Conservation (phyloP, 2,113 vertebrate genomes). For the Centropus unirufus region DNA sequence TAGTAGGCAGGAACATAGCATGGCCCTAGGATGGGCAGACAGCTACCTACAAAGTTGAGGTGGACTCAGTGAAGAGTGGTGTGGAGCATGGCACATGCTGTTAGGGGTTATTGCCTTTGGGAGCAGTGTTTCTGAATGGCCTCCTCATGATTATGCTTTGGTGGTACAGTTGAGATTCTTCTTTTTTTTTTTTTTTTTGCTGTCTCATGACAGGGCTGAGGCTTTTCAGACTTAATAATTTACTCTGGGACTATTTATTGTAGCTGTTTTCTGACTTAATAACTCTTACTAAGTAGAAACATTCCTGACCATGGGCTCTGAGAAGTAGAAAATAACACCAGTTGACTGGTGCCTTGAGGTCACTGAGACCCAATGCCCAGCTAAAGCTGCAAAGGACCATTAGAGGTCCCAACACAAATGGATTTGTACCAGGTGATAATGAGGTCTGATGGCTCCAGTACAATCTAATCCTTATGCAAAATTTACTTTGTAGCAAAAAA, state of each 20-base stretch:
- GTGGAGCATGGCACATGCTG: fast-evolving
- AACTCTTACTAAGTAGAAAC: neutral
- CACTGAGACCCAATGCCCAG: neutral
- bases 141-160: neutral
- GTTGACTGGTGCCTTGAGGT: neutral
- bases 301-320: neutral
- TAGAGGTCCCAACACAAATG: neutral
- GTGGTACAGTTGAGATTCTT: neutral
- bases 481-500: neutral
- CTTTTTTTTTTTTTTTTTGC: neutral
- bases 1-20: neutral
- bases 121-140: neutral
- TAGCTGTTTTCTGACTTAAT: neutral
- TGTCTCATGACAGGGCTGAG: neutral
- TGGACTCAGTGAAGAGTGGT: fast-evolving
- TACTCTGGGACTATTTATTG: neutral
- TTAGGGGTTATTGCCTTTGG: neutral
- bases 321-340: neutral
- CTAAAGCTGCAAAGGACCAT: neutral
- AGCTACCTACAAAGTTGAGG: no score
- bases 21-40: fast-evolving
- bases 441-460: neutral
- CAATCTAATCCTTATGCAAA: neutral
- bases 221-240: neutral
- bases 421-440: slow-evolving; percentile 13